phyloP scores from a whole-genome alignment of 2,113 vertebrate species.

The Miniopterus natalensis region DNA sequence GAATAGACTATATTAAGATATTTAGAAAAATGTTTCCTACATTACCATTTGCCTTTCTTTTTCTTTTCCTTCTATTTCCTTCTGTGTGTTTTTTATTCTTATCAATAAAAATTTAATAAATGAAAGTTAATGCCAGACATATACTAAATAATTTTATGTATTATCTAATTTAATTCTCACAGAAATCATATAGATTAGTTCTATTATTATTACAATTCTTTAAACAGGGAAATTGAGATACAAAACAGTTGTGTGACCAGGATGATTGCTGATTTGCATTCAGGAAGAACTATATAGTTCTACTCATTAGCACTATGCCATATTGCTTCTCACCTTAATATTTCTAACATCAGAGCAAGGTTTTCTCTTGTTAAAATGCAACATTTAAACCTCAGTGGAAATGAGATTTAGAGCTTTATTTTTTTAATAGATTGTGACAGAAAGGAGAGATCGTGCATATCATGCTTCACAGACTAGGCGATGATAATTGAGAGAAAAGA shows the following conservation, averaged over 20 bases:
- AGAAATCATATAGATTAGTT: neutral
- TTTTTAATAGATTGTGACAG: conserved; percentile 18
- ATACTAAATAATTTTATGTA: neutral
- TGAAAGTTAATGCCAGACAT: neutral
- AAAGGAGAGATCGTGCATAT: neutral
- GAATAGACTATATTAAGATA: neutral
- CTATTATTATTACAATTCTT: neutral
- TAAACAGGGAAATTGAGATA: neutral
- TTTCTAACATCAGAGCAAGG: neutral
- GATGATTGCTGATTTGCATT: neutral
- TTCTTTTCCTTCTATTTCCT: neutral
- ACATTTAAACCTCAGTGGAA: neutral
- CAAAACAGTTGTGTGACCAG: neutral
- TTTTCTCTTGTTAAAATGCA: conserved; percentile 14
- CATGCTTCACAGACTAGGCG: neutral
- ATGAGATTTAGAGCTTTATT: neutral
- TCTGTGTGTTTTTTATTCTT: neutral
- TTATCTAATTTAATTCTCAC: neutral
- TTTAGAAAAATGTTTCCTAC: neutral
- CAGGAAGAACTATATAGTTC: neutral
- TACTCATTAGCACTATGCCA: neutral
- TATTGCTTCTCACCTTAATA: conserved; percentile 32
- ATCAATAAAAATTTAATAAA: neutral
- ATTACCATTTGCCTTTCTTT: neutral
- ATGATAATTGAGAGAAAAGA: neutral